Conservation (phyloP, 2,113 vertebrate genomes). For the Hiodon tergisus region DNA sequence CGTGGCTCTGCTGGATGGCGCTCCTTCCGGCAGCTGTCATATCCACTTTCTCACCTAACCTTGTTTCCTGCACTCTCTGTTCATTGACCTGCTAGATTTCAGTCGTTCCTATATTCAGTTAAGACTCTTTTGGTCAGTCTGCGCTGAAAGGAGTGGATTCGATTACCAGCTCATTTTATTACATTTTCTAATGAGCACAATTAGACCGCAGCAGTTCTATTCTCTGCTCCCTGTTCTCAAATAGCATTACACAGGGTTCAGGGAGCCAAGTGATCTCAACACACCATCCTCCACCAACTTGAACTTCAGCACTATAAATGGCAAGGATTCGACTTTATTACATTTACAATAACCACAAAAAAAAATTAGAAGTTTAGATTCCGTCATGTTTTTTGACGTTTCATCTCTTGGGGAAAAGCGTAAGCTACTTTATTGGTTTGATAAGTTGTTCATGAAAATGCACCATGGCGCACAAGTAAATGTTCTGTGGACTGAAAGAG, state of each 20-base stretch:
- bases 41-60: constrained; percentile 56
- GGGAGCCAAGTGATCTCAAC: constrained; percentile 40
- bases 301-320: constrained; percentile 19
- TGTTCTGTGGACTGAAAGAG: too few relatives aligned
- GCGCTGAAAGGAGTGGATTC: constrained; percentile 61
- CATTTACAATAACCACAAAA: neutral
- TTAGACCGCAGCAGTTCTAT: constrained; percentile 46
- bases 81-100: constrained; percentile 34
- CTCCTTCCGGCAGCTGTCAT: constrained; percentile 35
- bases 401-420: too few relatives aligned
- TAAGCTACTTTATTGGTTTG: too few relatives aligned
- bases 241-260: constrained; percentile 46
- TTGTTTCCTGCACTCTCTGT: constrained; percentile 55
- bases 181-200: constrained; percentile 57
- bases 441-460: too few relatives aligned
- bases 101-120: constrained; percentile 49
- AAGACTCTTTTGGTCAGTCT: constrained; percentile 41
- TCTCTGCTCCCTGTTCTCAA: constrained; percentile 45
- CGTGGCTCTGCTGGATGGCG: constrained; percentile 30
- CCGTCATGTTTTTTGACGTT: neutral
- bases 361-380: neutral
- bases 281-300: constrained; percentile 38
- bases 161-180: constrained; percentile 61
- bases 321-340: neutral
- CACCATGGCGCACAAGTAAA: too few relatives aligned